Conservation (phyloP, 2,113 vertebrate genomes). For the Hyla sarda region DNA sequence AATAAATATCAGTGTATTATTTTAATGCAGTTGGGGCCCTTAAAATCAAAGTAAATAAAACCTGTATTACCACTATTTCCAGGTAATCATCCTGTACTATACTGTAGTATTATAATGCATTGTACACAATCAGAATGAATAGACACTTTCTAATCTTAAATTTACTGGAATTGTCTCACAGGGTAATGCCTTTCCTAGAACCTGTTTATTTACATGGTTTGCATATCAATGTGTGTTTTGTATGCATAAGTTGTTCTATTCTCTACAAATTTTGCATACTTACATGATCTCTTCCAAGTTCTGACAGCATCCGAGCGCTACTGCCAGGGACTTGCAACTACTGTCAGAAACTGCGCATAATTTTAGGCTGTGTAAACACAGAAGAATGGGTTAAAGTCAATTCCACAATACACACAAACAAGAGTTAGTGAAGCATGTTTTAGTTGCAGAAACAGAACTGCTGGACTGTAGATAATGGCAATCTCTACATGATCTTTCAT, state of each 20-base stretch:
- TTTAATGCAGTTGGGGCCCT: no score
- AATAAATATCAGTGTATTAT: no score
- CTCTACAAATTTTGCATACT: constrained; percentile 61
- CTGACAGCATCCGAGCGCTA: constrained; percentile 60
- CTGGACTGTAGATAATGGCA: neutral
- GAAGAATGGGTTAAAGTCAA: neutral
- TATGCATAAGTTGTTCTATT: neutral
- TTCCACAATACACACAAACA: neutral
- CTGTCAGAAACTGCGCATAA: constrained; percentile 68
- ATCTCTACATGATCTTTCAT: neutral
- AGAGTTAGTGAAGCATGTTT: neutral
- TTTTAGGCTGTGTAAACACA: constrained; percentile 66
- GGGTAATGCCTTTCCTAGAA: neutral
- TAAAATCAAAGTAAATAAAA: no score
- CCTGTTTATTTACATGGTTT: neutral
- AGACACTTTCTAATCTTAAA: neutral
- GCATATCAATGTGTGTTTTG: neutral
- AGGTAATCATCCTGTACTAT: neutral
- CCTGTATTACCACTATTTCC: no score
- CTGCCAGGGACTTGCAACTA: constrained; percentile 61
- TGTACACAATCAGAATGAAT: neutral
- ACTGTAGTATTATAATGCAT: no score
- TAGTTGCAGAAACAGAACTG: neutral
- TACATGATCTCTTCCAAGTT: constrained; percentile 74
- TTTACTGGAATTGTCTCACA: neutral